These are phyloP conservation scores for Drosophila biarmipes DNA, from an alignment of 1,140 invertebrate genomes.

Conservation along the genomic window DNA sequence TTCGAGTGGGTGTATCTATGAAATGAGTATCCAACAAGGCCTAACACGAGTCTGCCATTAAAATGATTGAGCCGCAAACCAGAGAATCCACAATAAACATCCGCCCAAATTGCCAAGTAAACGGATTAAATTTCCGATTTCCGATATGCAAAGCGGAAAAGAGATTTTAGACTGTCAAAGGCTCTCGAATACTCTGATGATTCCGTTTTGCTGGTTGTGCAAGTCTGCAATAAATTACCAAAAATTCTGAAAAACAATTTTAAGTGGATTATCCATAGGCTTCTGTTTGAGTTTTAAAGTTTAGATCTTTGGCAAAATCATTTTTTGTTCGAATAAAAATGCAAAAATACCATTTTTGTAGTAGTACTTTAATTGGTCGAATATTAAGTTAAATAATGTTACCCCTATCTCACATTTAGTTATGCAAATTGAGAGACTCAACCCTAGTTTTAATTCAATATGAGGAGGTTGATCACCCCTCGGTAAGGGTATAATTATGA, in stretches of 20 bases:
- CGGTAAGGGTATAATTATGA: conserved; percentile 24
- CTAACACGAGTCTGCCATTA: conserved; percentile 75
- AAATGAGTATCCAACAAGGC: conserved; percentile 52
- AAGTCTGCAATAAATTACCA: neutral
- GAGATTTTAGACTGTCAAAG: conserved; percentile 1
- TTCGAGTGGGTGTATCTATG: conserved; percentile 22
- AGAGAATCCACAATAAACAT: conserved; percentile 66
- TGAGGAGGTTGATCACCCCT: neutral
- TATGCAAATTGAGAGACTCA: too few relatives aligned
- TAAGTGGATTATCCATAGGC: too few relatives aligned
- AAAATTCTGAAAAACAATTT: neutral
- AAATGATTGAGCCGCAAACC: conserved; percentile 76
- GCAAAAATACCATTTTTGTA: too few relatives aligned
- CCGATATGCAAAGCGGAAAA: conserved; percentile 22
- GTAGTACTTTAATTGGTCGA: too few relatives aligned
- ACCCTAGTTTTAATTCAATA: too few relatives aligned
- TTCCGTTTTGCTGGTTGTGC: neutral
- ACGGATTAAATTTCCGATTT: conserved; percentile 69
- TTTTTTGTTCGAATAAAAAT: too few relatives aligned
- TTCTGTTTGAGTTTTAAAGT: too few relatives aligned
- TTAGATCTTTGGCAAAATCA: too few relatives aligned
- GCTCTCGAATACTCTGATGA: conserved; percentile 13
- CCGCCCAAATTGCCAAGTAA: conserved; percentile 59
- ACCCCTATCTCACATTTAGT: too few relatives aligned
- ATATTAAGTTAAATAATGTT: too few relatives aligned